Percentiles rank a stretch among this genome's conserved stretches.
Conservation (phyloP, 2,888 invertebrate species). For the Melipona bicolor region DNA sequence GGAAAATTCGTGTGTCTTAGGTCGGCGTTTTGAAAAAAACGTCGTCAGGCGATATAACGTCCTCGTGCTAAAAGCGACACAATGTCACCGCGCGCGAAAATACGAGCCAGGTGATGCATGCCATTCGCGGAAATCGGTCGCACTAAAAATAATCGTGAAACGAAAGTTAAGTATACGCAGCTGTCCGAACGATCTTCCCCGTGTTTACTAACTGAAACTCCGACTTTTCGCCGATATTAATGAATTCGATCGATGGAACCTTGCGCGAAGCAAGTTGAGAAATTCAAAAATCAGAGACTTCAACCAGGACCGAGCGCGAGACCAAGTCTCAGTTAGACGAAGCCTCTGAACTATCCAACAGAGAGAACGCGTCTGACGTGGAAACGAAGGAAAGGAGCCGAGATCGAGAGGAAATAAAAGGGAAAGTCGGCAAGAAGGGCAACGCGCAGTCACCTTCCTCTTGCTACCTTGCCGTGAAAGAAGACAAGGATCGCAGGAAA, state of each 20-base stretch:
- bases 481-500: neutral
- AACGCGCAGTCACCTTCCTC: neutral
- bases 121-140: slow-evolving; percentile 76
- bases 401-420: neutral
- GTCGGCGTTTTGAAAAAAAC: no score
- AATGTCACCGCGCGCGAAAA: slow-evolving; percentile 76
- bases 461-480: neutral
- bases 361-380: neutral
- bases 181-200: slow-evolving; percentile 34
- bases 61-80: slow-evolving; percentile 78
- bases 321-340: neutral
- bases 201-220: slow-evolving; percentile 16
- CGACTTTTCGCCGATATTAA: neutral
- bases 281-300: no score
- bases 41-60: slow-evolving; percentile 66
- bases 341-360: neutral
- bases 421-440: neutral
- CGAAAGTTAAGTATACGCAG: slow-evolving; percentile 49
- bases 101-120: slow-evolving; percentile 74
- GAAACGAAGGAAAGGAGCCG: neutral
- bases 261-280: no score
- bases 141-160: slow-evolving; percentile 74
- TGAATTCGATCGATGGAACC: neutral
- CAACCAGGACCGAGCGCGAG: neutral
- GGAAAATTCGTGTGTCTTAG: no score